Base-by-base conservation (phyloP, 1,140 invertebrate genomes). In the Frieseomelitta varia region DNA sequence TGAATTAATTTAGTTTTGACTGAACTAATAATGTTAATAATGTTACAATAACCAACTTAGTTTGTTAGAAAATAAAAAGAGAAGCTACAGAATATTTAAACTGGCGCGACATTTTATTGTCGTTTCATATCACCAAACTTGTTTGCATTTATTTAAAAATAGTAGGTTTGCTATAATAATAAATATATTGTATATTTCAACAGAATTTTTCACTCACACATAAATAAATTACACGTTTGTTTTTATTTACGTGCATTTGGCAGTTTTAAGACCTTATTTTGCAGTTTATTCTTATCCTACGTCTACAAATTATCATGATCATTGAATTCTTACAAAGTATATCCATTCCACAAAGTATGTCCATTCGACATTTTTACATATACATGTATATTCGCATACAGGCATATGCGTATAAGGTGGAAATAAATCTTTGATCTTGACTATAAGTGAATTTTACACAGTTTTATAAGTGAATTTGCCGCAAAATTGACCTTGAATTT, bases 1-100 rank as follows among this genome's bases (percentile, higher is more conserved):
- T 68, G 24, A 75, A 39, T 63, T 76, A 77, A 15, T 79, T 53
- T 24, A 12, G 39, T 53, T 77, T 4, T 15, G 34, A n/a, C n/a
- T 56, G 24, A 78, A 69, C 19, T 67, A 68, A 69, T 69, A 71
- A 55, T 75, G 27, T 30, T 30, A 30, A 27, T 21, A 83, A 58
- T 51, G 12, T 39, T 55, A 61, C 14, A 21, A 78, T 51, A 61
- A 58, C n/a, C 4, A 58, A 77, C 65, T 58, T 58, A 78, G 56
- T 71, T 53, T 19, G 12, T 53, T 75, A 51, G 30, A 65, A 73
- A 72, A 77, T 56, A 47, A 51, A 76, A 86, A 77, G 27, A 84
- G 53, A 63, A 30, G 58, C 56, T 71, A 39, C 27, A 86, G 47
- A 88, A 87, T 58, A 81, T 79, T 88, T 88, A 68, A 87, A 85